A percentile compares a stretch with the other conserved stretches of the same genome.
Conservation (phyloP, 2,797 vertebrate genomes). For the Cetoscarus ocellatus region DNA sequence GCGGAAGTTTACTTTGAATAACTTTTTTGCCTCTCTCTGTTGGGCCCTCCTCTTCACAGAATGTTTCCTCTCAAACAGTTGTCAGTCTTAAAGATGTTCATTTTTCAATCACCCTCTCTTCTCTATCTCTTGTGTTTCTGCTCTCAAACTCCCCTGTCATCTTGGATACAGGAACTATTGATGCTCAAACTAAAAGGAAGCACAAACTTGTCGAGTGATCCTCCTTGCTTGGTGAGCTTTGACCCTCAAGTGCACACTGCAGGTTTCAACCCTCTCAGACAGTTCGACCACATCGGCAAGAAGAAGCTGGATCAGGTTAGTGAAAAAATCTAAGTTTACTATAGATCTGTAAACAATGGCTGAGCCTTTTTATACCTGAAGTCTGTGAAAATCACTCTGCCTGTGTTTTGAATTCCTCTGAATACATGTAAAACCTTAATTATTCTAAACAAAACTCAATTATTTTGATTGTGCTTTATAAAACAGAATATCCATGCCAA, state of each 20-base stretch:
- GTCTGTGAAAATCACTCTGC: too few species aligned
- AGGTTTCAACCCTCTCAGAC: slow-evolving; percentile 89
- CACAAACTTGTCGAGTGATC: slow-evolving; percentile 51
- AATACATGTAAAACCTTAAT: too few species aligned
- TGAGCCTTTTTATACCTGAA: too few species aligned
- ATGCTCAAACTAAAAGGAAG: slow-evolving; percentile 82
- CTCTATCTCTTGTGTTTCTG: slow-evolving; percentile 19
- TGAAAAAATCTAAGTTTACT: slow-evolving; percentile 30
- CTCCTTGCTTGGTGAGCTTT: slow-evolving; percentile 73
- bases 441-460: too few species aligned
- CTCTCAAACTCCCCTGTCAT: slow-evolving; percentile 2
- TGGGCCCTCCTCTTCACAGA: slow-evolving; percentile 24
- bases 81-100: slow-evolving; percentile 20
- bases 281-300: slow-evolving; percentile 85
- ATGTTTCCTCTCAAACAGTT: slow-evolving; percentile 9
- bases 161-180: slow-evolving; percentile 86
- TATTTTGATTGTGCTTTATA: too few species aligned
- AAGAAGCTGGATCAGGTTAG: slow-evolving; percentile 91
- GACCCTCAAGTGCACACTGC: slow-evolving; percentile 47
- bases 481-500: too few species aligned
- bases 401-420: too few species aligned
- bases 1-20: slow-evolving; percentile 41
- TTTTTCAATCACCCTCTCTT: background rate
- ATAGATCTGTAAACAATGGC: too few species aligned
- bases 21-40: slow-evolving; percentile 35